Percentiles rank a stretch among this genome's conserved stretches.
phyloP scores from a whole-genome alignment of 2,797 vertebrate genomes.

The Staurois parvus region DNA sequence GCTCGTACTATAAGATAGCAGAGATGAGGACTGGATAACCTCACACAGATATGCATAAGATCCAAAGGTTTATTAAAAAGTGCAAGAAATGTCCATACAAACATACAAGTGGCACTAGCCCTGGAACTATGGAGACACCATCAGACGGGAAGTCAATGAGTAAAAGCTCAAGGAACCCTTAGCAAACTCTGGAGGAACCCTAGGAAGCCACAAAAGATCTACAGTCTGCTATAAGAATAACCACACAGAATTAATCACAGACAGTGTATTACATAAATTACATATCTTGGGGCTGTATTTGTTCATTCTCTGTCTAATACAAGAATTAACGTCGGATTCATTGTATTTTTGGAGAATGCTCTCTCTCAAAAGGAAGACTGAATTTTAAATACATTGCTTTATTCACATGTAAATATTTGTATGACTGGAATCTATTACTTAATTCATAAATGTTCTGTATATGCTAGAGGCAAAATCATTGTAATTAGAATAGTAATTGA shows the following conservation, averaged over 20 bases:
- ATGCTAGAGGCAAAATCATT: constrained; percentile 42
- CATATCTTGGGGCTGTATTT: background rate
- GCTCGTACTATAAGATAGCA: too few species aligned
- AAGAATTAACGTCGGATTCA: background rate
- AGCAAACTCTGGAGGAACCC: too few species aligned
- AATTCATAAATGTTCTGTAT: constrained; percentile 24
- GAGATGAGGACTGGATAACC: too few species aligned
- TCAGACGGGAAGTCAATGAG: too few species aligned
- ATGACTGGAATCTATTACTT: constrained; percentile 6
- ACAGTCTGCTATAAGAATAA: background rate
- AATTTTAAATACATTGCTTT: constrained; percentile 7
- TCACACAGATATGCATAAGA: too few species aligned
- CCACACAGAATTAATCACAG: constrained; percentile 22
- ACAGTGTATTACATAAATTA: background rate
- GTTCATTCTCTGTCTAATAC: background rate
- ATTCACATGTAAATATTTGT: constrained; percentile 56
- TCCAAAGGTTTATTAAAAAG: too few species aligned
- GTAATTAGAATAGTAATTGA: constrained; percentile 48
- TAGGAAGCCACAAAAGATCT: background rate
- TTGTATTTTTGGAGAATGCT: background rate
- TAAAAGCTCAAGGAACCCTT: too few species aligned
- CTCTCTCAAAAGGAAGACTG: background rate
- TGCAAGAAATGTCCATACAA: too few species aligned
- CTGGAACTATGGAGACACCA: background rate
- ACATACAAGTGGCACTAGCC: too few species aligned